Evolutionary conservation across 2,797 vertebrate genomes (phyloP).

Genomic region (Clarias pachynema): DNA sequence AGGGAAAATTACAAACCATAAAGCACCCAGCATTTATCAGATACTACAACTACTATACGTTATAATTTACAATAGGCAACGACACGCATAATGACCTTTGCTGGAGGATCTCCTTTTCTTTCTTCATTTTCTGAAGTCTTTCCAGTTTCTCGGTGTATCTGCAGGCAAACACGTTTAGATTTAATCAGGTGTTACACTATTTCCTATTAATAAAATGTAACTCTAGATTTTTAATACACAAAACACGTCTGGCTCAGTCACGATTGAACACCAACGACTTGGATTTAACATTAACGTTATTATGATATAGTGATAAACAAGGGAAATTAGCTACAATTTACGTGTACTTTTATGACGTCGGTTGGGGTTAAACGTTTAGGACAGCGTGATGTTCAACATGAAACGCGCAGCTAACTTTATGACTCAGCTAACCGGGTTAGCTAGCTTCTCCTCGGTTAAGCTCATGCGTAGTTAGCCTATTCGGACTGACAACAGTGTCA

Average conservation of each 20-base stretch:
- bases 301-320: neutral
- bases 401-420: conserved; percentile 3
- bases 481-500: neutral
- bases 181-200: neutral
- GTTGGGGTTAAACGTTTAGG: neutral
- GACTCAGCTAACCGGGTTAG: conserved; percentile 32
- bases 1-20: neutral
- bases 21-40: no score
- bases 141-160: conserved; percentile 91
- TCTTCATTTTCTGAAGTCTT: conserved; percentile 83
- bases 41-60: neutral
- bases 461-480: neutral
- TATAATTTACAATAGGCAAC: neutral
- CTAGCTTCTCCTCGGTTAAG: conserved; percentile 4
- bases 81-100: conserved; percentile 80
- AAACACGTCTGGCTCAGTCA: no score
- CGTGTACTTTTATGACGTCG: neutral
- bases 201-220: neutral
- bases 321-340: neutral
- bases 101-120: conserved; percentile 88
- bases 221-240: no score
- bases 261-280: neutral
- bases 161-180: conserved; percentile 8
- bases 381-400: neutral
- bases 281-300: neutral